These are phyloP conservation scores for Phalloptychus januarius DNA, from an alignment of 2,797 vertebrate species.

Conservation along the genomic window DNA sequence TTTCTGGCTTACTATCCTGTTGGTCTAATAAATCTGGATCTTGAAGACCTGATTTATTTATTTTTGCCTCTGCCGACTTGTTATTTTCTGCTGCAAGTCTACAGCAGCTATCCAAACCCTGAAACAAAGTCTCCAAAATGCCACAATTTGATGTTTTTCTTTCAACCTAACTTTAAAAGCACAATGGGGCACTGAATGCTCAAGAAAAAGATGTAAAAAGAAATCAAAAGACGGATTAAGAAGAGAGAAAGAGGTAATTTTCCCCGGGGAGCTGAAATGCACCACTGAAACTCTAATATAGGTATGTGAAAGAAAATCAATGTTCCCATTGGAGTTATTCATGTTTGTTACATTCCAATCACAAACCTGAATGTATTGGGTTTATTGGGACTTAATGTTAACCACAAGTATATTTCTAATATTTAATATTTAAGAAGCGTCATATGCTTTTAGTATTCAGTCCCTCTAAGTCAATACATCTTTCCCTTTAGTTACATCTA, in stretches of 20 bases:
- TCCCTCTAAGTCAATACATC: background rate
- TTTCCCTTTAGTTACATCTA: background rate
- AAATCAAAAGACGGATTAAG: slow-evolving; percentile 6
- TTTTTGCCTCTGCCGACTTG: background rate
- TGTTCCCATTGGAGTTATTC: background rate
- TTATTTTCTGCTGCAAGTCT: background rate
- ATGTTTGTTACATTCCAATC: background rate
- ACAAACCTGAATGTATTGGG: background rate
- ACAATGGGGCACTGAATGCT: background rate
- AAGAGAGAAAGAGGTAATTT: slow-evolving; percentile 16
- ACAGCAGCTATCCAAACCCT: background rate
- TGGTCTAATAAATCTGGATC: background rate
- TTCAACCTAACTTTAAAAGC: background rate
- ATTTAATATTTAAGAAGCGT: background rate
- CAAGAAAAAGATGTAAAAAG: background rate
- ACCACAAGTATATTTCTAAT: background rate
- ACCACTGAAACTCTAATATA: slow-evolving; percentile 14
- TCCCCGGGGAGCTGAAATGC: background rate
- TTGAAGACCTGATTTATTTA: background rate
- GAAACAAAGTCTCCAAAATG: background rate
- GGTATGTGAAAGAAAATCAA: background rate
- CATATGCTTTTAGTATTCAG: background rate
- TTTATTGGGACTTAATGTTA: background rate
- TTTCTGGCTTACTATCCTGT: background rate
- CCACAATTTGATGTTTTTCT: background rate